Conservation (phyloP, 2,888 invertebrate genomes). For the Hypena proboscidalis region DNA sequence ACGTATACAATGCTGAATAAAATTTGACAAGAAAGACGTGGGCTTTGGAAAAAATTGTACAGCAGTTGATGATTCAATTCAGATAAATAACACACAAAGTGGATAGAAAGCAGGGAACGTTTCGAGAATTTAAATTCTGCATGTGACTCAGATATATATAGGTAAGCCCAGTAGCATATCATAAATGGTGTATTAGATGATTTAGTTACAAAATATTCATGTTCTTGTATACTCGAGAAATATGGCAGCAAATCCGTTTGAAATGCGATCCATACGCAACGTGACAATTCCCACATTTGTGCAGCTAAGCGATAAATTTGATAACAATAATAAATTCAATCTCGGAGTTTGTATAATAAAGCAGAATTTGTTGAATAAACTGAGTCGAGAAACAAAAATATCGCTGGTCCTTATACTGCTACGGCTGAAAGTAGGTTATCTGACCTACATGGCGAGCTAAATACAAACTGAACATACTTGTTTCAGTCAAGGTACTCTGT, state of each 20-base stretch:
- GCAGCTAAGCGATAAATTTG: slow-evolving; percentile 3
- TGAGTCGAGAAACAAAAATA: background rate
- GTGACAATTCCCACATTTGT: slow-evolving; percentile 8
- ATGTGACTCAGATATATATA: slow-evolving; percentile 33
- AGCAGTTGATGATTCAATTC: slow-evolving; percentile 42
- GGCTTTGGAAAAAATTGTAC: slow-evolving; percentile 36
- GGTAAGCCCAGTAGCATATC: slow-evolving; percentile 8
- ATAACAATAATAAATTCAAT: background rate
- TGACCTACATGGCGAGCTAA: slow-evolving; percentile 3
- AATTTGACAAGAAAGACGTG: slow-evolving; percentile 37
- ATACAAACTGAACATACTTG: slow-evolving; percentile 2
- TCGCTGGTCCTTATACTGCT: background rate
- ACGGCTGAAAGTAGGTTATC: slow-evolving; percentile 19
- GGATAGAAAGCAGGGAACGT: slow-evolving; percentile 34
- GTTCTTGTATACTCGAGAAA: slow-evolving; percentile 4
- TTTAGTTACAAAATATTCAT: background rate
- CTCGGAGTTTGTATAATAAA: no score
- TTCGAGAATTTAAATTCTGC: slow-evolving; percentile 34
- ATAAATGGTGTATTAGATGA: slow-evolving; percentile 10
- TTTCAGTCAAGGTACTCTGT: slow-evolving; percentile 1
- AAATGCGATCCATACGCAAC: slow-evolving; percentile 16
- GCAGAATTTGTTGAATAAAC: background rate
- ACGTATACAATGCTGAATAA: slow-evolving; percentile 34
- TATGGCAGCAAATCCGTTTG: slow-evolving; percentile 9
- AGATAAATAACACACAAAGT: slow-evolving; percentile 35